Evolutionary conservation across 2,888 invertebrate genomes (phyloP), one percentile per base, ranked within the genome.

Genomic region (Mesochorus sp.): DNA sequence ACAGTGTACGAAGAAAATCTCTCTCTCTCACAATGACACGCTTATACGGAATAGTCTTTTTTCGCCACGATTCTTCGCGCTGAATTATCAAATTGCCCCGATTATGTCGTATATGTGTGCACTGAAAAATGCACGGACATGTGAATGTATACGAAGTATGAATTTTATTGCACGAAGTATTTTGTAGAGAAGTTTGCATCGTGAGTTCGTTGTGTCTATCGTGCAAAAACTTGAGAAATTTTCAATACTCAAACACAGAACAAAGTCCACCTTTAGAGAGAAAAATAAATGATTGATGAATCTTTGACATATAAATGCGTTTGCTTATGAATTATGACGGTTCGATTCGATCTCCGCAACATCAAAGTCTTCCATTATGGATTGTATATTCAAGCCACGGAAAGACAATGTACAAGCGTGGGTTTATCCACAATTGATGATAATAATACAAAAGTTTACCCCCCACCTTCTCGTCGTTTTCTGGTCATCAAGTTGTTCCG

Each of bases 31-130:
- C 31, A 47, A 12, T 6, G 47, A 14, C 42, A 14, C 47, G 34
- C 21, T 31, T 31, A 31, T 1, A 42, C 37, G 70, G 44, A 68
- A 51, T 68, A 59, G 28, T 39, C 28, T 78, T n/a, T 80, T 72
- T 80, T 78, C 72, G 59, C 26, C 17, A 59, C 72, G 49, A 76
- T 78, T 70, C 47, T 57, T 62, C 49, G 44, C 34, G 61, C 47
- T 51, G 74, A 64, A 80, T 81, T 74, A 80, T 79, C 74, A 79
- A 80, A 79, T 80, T 80, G 76, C 31, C 37, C 57, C 57, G 73
- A 77, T 77, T 51, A 73, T 57, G 55, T 17, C 12, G n/a, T n/a
- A n/a, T n/a, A n/a, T n/a, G 42, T 42, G 57, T 34, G 31, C 34
- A 34, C 19, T 44, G 28, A n/a, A 21, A 39, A 57, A 28, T n/a